Percentiles rank a stretch among this genome's conserved stretches.
phyloP scores from a whole-genome alignment of 37 sponge, comb jelly and placozoan species.

The Bolinopsis microptera region DNA sequence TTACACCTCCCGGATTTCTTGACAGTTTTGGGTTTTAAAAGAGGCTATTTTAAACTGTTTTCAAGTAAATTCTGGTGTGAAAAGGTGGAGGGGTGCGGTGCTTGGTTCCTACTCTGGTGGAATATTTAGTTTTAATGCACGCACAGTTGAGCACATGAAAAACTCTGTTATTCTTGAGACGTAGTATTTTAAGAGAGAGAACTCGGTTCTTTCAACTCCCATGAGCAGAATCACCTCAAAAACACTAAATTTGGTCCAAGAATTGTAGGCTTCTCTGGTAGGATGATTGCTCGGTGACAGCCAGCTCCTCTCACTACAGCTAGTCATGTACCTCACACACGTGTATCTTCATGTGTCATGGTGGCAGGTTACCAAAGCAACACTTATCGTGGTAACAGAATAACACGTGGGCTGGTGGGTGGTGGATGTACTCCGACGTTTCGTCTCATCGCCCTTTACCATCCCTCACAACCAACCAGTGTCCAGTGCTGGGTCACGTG shows the following conservation, averaged over 20 bases:
- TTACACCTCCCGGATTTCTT: background rate
- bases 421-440: background rate
- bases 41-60: no score
- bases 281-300: background rate
- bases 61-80: no score
- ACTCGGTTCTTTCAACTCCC: background rate
- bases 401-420: background rate
- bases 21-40: background rate
- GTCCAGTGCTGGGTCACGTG: background rate
- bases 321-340: background rate
- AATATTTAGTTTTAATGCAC: background rate
- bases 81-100: no score
- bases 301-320: background rate
- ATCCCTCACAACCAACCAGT: background rate
- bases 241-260: background rate
- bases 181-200: background rate
- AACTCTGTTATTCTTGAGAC: background rate
- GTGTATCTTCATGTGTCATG: background rate
- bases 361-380: background rate
- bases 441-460: background rate
- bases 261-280: background rate
- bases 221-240: background rate
- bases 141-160: background rate
- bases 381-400: background rate
- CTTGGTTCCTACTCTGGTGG: no score